Base-by-base conservation (phyloP, 2,113 vertebrate genomes). In the Prunella fulvescens region DNA sequence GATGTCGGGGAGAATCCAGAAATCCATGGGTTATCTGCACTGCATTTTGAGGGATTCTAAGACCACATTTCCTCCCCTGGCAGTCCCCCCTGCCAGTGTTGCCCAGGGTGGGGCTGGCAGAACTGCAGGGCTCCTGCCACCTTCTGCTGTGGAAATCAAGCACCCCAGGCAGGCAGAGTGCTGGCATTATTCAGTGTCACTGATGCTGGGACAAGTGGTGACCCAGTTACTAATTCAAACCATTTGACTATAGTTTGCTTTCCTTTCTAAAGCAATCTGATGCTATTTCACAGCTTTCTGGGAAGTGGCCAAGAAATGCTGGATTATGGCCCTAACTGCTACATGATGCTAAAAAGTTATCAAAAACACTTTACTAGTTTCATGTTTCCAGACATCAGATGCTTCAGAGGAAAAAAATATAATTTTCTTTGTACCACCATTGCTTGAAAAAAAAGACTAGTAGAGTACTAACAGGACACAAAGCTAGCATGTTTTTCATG, bases 51-150 rank as follows among this genome's bases (percentile, higher is more conserved):
- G 44, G 25, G 35, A 86, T 37, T 3, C 19, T 10, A 42, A 47
- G 24, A 42, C 4, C 37, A 53, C 23, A 17, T 53, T 81, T 39
- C 42, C 26, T 28, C 22, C 37, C 54, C 72, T 83, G 54, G 19
- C 40, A 22, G 16, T 16, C 6, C 22, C 40, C 14, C 6, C 0
- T 19, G n/a, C n/a, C 47, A 50, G 8, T 0, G 1, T 1, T 25
- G 13, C 54, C 28, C 69, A 29, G 2, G 12, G 7, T 47, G 69
- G 33, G 39, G 10, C 35, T 87, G 77, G 45, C 54, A 81, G 45
- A 81, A 10, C 64, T 56, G 26, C 57, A 56, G n/a, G 35, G n/a
- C 22, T 83, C 18, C 62, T 56, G 29, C 10, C 37, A 61, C 16
- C 14, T 54, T 71, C 57, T 54, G 40, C 37, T 73, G 37, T 35